phyloP scores from a whole-genome alignment of 2,113 vertebrate species.

The Semnopithecus entellus region DNA sequence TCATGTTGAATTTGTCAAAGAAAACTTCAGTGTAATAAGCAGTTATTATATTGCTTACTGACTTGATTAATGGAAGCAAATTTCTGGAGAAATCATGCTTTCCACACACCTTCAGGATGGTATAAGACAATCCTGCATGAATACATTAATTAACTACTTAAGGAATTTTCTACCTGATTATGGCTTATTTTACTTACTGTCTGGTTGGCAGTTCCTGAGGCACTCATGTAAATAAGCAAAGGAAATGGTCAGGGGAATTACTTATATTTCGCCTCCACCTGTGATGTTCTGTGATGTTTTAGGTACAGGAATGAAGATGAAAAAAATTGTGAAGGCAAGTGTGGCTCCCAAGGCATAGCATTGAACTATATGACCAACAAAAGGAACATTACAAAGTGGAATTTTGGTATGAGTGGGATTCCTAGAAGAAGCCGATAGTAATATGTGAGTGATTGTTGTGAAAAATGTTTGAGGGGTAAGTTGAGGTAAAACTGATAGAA shows the following conservation, averaged over 20 bases:
- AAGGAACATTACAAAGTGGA: not conserved
- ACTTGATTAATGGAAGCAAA: not conserved
- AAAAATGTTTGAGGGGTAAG: not conserved
- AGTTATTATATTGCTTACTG: not conserved
- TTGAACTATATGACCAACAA: not conserved
- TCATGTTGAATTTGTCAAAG: slow-evolving; percentile 11
- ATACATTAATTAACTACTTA: not conserved
- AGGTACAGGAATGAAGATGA: not conserved
- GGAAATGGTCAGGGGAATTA: not conserved
- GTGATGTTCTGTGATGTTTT: not conserved
- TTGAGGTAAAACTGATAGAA: not conserved
- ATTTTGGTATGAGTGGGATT: not conserved
- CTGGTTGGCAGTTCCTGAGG: not conserved
- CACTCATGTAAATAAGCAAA: not conserved
- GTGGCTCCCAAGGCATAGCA: not conserved
- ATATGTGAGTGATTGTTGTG: not conserved
- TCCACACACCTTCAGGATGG: not conserved
- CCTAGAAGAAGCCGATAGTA: not conserved
- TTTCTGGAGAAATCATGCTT: not conserved
- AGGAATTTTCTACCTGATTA: not conserved
- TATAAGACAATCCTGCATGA: too few relatives aligned
- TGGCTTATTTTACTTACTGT: not conserved
- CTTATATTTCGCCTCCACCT: not conserved
- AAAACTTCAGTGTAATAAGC: not conserved
- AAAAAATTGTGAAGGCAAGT: not conserved